A percentile compares a stretch with the other conserved stretches of the same genome.
phyloP scores from a whole-genome alignment of 2,113 vertebrate genomes.

The Diphyllodes magnificus region DNA sequence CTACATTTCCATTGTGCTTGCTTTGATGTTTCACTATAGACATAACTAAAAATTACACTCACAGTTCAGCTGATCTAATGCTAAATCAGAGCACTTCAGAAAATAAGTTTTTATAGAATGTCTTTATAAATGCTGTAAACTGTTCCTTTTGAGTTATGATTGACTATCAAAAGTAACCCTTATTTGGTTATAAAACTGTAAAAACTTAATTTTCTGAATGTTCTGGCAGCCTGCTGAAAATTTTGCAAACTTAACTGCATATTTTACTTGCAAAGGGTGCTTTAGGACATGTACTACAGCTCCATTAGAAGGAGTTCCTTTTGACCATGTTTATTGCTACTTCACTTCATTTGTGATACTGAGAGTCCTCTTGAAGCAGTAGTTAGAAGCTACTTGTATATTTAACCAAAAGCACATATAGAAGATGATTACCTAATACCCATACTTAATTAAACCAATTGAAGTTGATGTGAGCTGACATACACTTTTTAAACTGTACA shows the following conservation, averaged over 20 bases:
- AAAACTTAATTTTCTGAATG: background rate
- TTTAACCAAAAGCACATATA: background rate
- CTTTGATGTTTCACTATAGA: background rate
- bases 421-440: background rate
- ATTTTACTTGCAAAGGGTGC: background rate
- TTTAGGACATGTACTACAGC: background rate
- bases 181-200: background rate
- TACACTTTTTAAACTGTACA: background rate
- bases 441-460: background rate
- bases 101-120: background rate
- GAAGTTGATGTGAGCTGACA: background rate
- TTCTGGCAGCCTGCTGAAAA: background rate
- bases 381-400: background rate
- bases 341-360: background rate
- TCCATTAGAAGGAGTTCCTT: background rate
- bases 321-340: background rate
- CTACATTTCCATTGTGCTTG: background rate
- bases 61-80: background rate
- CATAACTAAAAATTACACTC: background rate
- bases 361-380: background rate
- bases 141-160: background rate
- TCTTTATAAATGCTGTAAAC: background rate
- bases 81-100: background rate
- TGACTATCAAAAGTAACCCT: background rate
- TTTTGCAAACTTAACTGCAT: background rate